These are phyloP conservation scores for Leptarthrus brevirostris DNA, from an alignment of 2,888 invertebrate genomes.

Conservation along the genomic window DNA sequence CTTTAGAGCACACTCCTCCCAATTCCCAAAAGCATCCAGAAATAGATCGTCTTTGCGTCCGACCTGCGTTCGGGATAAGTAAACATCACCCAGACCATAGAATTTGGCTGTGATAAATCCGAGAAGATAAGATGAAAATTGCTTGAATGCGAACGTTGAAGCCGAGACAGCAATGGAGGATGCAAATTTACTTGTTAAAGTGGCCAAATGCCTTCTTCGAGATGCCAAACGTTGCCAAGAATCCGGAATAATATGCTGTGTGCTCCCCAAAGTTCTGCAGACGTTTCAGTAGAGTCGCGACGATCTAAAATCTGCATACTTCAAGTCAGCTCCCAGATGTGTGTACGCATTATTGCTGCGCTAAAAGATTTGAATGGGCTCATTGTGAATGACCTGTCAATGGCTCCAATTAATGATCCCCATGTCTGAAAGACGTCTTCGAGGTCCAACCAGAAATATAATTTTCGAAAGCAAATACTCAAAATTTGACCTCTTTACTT, in stretches of 20 bases:
- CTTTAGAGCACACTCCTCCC: slow-evolving; percentile 8
- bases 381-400: slow-evolving; percentile 43
- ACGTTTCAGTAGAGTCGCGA: slow-evolving; percentile 37
- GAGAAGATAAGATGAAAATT: slow-evolving; percentile 31
- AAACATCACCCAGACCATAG: slow-evolving; percentile 47
- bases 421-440: background rate
- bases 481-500: background rate
- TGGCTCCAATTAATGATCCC: background rate
- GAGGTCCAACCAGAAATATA: background rate
- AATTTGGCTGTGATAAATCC: slow-evolving; percentile 44
- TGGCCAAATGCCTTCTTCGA: slow-evolving; percentile 40
- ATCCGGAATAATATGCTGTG: slow-evolving; percentile 33
- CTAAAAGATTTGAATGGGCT: slow-evolving; percentile 41
- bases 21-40: slow-evolving; percentile 5
- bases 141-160: background rate
- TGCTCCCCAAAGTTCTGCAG: background rate
- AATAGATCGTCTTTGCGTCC: slow-evolving; percentile 32
- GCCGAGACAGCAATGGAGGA: background rate
- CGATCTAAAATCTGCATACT: slow-evolving; percentile 42
- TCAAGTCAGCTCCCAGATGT: slow-evolving; percentile 35
- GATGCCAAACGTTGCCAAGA: slow-evolving; percentile 45
- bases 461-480: too few species aligned
- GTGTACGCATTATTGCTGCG: slow-evolving; percentile 32
- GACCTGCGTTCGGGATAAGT: slow-evolving; percentile 44
- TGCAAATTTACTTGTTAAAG: slow-evolving; percentile 26